Evolutionary conservation across 2,113 vertebrate genomes (phyloP).

Genomic region (Egretta garzetta): DNA sequence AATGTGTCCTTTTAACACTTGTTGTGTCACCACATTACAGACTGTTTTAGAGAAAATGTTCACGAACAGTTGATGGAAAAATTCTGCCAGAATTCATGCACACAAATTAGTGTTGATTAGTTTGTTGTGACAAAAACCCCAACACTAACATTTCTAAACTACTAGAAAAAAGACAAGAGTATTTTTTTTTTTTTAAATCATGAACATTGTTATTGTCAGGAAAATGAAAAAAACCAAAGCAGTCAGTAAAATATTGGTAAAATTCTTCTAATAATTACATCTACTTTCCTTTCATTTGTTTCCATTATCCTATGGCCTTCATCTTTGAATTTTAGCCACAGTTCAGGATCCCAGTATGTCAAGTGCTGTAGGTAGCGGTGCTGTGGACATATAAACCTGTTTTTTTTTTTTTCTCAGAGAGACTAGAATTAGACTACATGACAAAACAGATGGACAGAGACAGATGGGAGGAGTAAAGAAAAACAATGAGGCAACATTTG

Average conservation of each 20-base stretch:
- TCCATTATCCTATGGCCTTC: neutral
- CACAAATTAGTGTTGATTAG: neutral
- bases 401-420: neutral
- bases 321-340: neutral
- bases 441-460: conserved; percentile 47
- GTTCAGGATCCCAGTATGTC: neutral
- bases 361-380: neutral
- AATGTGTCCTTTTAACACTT: neutral
- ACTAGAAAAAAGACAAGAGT: neutral
- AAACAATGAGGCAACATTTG: conserved; percentile 22
- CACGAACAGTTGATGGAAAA: neutral
- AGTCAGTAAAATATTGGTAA: neutral
- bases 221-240: neutral
- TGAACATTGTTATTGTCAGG: neutral
- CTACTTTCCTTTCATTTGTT: neutral
- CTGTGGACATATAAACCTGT: neutral
- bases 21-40: neutral
- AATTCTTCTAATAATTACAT: neutral
- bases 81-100: neutral
- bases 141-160: neutral
- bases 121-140: neutral
- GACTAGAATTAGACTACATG: neutral
- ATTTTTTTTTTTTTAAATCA: neutral
- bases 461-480: conserved; percentile 44
- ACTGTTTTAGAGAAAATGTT: neutral